A percentile compares a stretch with the other conserved stretches of the same genome.
Conservation (phyloP, 2,888 invertebrate species). For the Brachylomia viminalis region DNA sequence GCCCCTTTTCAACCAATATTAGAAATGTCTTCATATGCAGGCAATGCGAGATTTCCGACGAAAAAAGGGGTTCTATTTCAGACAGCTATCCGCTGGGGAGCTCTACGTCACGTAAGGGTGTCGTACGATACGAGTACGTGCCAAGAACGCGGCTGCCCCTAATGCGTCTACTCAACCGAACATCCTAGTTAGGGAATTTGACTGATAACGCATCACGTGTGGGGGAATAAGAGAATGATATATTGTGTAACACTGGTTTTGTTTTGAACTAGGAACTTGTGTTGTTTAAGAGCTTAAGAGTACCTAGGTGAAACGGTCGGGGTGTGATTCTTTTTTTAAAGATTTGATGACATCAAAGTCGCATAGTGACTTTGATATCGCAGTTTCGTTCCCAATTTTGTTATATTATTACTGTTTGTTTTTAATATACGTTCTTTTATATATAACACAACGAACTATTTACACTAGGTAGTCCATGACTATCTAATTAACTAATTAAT, state of each 20-base stretch:
- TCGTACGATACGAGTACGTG: constrained; percentile 68
- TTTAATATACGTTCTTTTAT: not conserved
- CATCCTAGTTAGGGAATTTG: constrained; percentile 65
- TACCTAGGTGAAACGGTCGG: not conserved
- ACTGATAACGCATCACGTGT: constrained; percentile 63
- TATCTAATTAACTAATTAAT: too few species aligned
- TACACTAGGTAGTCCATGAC: too few species aligned
- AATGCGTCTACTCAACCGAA: constrained; percentile 70
- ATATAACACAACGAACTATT: too few species aligned
- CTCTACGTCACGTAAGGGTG: constrained; percentile 77
- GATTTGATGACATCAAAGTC: not conserved
- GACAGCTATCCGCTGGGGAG: constrained; percentile 71
- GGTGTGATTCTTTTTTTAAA: not conserved
- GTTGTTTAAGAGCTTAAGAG: constrained; percentile 18
- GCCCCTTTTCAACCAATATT: constrained; percentile 64
- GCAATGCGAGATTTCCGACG: constrained; percentile 70
- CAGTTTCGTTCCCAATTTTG: not conserved
- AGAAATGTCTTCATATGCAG: constrained; percentile 70
- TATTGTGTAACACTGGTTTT: constrained; percentile 41
- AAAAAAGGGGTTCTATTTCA: constrained; percentile 73
- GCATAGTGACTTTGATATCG: not conserved
- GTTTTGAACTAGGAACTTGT: constrained; percentile 24
- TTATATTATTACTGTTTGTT: not conserved
- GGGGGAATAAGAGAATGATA: constrained; percentile 33
- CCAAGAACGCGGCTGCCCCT: constrained; percentile 61